These are phyloP conservation scores for Helarctos malayanus DNA, from an alignment of 2,797 vertebrate genomes.

Conservation along the genomic window DNA sequence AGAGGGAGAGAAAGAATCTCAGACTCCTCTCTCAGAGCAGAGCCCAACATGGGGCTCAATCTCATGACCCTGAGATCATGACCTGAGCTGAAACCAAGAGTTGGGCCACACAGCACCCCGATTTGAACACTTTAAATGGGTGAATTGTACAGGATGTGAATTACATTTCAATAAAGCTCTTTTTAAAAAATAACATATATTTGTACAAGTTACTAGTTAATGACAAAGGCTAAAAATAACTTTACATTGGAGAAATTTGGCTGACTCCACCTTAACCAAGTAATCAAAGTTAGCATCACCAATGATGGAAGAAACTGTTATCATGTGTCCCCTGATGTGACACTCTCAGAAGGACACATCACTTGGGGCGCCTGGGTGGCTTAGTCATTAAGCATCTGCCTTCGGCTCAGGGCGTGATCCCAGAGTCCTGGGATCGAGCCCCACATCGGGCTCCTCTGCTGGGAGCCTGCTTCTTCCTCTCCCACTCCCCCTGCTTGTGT, in stretches of 20 bases:
- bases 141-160: not conserved
- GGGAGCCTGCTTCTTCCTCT: too few relatives aligned
- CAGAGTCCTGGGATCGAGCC: too few relatives aligned
- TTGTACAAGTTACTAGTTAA: conserved; percentile 20
- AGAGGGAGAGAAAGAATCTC: not conserved
- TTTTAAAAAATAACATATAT: not conserved
- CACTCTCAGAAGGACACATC: not conserved
- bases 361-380: not conserved
- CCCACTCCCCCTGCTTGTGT: too few relatives aligned
- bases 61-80: not conserved
- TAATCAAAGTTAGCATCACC: not conserved
- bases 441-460: too few relatives aligned
- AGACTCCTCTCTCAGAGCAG: not conserved
- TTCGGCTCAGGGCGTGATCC: too few relatives aligned
- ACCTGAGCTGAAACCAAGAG: not conserved
- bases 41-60: not conserved
- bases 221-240: not conserved
- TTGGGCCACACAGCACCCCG: not conserved
- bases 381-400: too few relatives aligned
- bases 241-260: not conserved
- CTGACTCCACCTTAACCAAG: not conserved
- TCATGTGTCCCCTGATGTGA: not conserved
- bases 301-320: not conserved
- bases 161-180: not conserved
- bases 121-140: not conserved